phyloP scores from a whole-genome alignment of 2,797 vertebrate species.

The Chanos chanos region DNA sequence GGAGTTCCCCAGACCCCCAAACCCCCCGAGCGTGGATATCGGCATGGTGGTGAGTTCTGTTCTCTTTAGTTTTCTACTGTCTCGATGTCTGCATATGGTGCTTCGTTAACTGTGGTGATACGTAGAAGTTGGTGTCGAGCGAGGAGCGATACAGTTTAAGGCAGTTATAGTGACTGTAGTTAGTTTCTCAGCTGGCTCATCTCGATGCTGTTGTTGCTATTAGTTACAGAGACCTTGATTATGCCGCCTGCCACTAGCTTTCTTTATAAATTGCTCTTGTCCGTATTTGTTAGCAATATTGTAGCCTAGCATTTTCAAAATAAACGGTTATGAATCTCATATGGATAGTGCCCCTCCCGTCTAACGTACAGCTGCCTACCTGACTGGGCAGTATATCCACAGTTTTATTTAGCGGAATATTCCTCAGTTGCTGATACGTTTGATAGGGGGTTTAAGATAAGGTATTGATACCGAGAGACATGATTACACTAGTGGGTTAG shows the following conservation, averaged over 20 bases:
- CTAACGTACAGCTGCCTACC: neutral
- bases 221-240: constrained; percentile 28
- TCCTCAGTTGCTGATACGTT: neutral
- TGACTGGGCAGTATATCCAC: neutral
- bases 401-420: neutral
- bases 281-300: constrained; percentile 5
- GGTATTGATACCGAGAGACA: too few species aligned
- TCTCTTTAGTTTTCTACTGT: too few species aligned
- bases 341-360: constrained; percentile 33
- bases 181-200: constrained; percentile 8
- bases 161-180: neutral
- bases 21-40: constrained; percentile 42
- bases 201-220: constrained; percentile 42
- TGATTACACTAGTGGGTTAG: too few species aligned
- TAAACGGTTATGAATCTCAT: constrained; percentile 29
- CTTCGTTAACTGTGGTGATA: neutral
- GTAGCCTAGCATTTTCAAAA: constrained; percentile 18
- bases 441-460: too few species aligned
- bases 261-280: constrained; percentile 27
- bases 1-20: constrained; percentile 37
- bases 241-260: neutral
- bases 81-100: too few species aligned
- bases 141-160: neutral
- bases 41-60: constrained; percentile 60
- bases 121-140: neutral